These are phyloP conservation scores for Cherax quadricarinatus DNA, from an alignment of 1,140 invertebrate species.

Conservation along the genomic window DNA sequence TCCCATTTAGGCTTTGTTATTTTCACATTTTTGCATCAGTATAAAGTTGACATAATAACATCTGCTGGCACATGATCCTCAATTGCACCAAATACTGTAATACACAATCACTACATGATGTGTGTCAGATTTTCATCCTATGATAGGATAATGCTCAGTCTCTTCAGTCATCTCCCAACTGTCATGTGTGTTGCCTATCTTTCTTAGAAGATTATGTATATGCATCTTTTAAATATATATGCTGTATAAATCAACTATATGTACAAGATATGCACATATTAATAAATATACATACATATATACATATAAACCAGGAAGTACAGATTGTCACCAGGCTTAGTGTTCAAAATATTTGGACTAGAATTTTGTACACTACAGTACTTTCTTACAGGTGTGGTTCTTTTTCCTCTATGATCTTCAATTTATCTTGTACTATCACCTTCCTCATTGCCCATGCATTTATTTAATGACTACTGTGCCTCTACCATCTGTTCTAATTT, in stretches of 20 bases:
- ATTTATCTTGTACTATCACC: background rate
- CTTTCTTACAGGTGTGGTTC: background rate
- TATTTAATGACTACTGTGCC: background rate
- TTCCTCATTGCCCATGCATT: background rate
- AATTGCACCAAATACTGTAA: background rate
- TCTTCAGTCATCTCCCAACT: slow-evolving; percentile 10
- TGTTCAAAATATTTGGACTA: slow-evolving; percentile 8
- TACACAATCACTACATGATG: background rate
- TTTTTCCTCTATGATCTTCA: background rate
- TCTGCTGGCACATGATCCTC: slow-evolving; percentile 18
- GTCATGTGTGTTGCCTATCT: slow-evolving; percentile 26
- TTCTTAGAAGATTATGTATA: background rate
- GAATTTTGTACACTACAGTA: background rate
- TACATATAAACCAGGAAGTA: background rate
- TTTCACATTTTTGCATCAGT: slow-evolving; percentile 7
- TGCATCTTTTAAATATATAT: slow-evolving; percentile 6
- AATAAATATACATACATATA: slow-evolving; percentile 26
- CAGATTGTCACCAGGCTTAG: background rate
- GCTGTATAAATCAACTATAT: background rate
- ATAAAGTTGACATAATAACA: slow-evolving; percentile 9
- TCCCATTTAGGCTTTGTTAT: slow-evolving; percentile 38
- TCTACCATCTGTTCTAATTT: no score
- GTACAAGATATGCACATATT: slow-evolving; percentile 23
- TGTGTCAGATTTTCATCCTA: background rate
- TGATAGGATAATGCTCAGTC: slow-evolving; percentile 22